Percentiles rank a stretch among this genome's conserved stretches.
These are phyloP conservation scores for Drosophila ercepeae DNA, from an alignment of 1,140 invertebrate genomes.

Conservation along the genomic window DNA sequence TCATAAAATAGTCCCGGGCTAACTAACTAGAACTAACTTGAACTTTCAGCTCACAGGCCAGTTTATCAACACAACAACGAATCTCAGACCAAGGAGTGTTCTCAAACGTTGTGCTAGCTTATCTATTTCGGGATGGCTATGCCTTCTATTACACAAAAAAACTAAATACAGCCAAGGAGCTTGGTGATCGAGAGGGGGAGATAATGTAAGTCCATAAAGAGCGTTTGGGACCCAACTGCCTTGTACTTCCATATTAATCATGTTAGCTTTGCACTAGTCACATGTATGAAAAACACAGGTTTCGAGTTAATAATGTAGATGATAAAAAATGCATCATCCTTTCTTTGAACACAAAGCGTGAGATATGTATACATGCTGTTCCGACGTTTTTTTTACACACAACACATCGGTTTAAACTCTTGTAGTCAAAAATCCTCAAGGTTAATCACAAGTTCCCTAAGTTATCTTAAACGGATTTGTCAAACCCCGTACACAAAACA, in stretches of 20 bases:
- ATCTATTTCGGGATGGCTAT: slow-evolving; percentile 54
- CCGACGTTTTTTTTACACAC: too few species aligned
- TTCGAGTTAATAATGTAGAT: not conserved
- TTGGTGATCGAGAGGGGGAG: slow-evolving; percentile 28
- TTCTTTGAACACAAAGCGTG: too few species aligned
- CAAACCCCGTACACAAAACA: too few species aligned
- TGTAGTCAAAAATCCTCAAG: too few species aligned
- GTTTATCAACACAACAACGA: slow-evolving; percentile 14
- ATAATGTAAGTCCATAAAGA: slow-evolving; percentile 32
- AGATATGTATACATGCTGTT: too few species aligned
- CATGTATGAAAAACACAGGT: not conserved
- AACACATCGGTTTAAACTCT: too few species aligned
- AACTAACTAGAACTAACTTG: not conserved
- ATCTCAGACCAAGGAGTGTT: slow-evolving; percentile 20
- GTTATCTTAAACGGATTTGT: too few species aligned
- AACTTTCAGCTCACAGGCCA: slow-evolving; percentile 20
- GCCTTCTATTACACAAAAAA: slow-evolving; percentile 41
- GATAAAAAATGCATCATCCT: too few species aligned
- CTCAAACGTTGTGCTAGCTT: slow-evolving; percentile 45
- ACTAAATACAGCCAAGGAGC: slow-evolving; percentile 38
- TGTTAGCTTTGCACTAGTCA: too few species aligned
- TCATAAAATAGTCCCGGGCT: not conserved
- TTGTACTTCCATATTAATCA: slow-evolving; percentile 1
- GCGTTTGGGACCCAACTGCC: not conserved
- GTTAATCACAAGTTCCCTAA: too few species aligned